These are phyloP conservation scores for Trichonephila clavata DNA, from an alignment of 1,140 invertebrate species.

Conservation along the genomic window DNA sequence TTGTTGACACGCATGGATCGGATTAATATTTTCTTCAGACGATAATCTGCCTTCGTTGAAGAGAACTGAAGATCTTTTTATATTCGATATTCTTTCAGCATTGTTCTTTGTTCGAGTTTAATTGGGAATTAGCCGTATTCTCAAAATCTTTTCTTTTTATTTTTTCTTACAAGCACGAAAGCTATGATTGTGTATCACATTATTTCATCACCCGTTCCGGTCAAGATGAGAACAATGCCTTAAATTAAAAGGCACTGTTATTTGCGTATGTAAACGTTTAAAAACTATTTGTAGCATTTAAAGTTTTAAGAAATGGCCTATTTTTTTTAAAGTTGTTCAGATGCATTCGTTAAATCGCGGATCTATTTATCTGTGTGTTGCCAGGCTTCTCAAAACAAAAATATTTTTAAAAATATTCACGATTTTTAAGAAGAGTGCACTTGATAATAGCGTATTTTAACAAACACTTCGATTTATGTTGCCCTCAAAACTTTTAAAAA, in stretches of 20 bases:
- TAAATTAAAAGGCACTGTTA: background rate
- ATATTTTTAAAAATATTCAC: too few species aligned
- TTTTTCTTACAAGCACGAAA: background rate
- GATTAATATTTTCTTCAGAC: conserved; percentile 17
- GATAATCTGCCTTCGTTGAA: background rate
- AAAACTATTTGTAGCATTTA: too few species aligned
- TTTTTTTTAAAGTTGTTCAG: too few species aligned
- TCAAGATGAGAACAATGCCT: background rate
- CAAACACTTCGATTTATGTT: too few species aligned
- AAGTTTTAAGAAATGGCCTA: too few species aligned
- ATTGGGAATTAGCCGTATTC: conserved; percentile 29
- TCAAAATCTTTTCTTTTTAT: background rate
- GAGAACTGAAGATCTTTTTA: conserved; percentile 1
- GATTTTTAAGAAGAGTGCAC: too few species aligned
- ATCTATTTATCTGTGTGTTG: too few species aligned
- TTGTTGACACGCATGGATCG: conserved; percentile 9
- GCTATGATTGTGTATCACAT: background rate
- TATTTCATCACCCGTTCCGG: background rate
- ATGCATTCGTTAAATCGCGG: too few species aligned
- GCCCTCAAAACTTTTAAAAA: too few species aligned
- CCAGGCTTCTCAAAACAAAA: too few species aligned
- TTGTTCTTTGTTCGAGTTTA: conserved; percentile 25
- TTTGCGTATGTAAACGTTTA: background rate
- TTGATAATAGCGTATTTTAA: too few species aligned
- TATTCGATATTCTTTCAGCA: background rate